Percentiles rank a stretch among this genome's conserved stretches.
Conservation (phyloP, 2,888 invertebrate genomes). For the Acrobasis suavella region DNA sequence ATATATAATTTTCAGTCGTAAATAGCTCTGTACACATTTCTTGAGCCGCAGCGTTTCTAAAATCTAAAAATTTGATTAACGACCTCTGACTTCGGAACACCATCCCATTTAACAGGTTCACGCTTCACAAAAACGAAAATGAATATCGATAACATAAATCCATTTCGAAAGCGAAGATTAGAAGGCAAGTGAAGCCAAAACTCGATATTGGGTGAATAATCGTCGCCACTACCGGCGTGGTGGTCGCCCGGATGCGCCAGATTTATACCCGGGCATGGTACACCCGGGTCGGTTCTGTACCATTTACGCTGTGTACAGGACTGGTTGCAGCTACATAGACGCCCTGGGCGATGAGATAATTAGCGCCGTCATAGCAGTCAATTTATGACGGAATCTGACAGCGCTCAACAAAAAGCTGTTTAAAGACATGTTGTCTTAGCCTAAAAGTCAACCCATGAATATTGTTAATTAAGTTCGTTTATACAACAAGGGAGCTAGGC, state of each 20-base stretch:
- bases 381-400: no score
- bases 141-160: conserved; percentile 58
- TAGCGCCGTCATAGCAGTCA: background rate
- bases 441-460: no score
- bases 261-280: conserved; percentile 34
- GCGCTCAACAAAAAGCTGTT: no score
- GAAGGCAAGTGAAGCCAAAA: conserved; percentile 78
- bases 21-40: background rate
- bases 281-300: conserved; percentile 30
- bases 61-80: conserved; percentile 15
- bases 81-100: conserved; percentile 6
- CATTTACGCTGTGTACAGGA: conserved; percentile 23
- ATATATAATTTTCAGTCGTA: no score
- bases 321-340: background rate
- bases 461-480: no score
- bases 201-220: conserved; percentile 83
- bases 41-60: background rate
- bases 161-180: conserved; percentile 74
- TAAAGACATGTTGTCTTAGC: no score
- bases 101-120: conserved; percentile 20
- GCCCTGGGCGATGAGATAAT: background rate
- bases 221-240: conserved; percentile 80
- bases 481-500: no score
- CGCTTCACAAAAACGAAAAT: conserved; percentile 31
- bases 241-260: conserved; percentile 76